These are phyloP conservation scores for Globodera ellingtonae DNA, from an alignment of 1,140 invertebrate species.

Conservation along the genomic window DNA sequence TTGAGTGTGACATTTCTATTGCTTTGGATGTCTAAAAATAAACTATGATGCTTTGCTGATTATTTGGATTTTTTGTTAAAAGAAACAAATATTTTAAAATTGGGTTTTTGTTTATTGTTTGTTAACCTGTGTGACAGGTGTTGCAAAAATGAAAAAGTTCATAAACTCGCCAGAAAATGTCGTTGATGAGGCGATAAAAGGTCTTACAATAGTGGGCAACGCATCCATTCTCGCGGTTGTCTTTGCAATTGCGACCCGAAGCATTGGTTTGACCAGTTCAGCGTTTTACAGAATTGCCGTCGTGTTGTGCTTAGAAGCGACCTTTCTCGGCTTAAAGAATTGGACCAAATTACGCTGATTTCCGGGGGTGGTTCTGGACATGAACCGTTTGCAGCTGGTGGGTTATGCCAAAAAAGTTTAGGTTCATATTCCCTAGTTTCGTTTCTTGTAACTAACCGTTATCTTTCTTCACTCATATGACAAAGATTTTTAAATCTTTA, in stretches of 20 bases:
- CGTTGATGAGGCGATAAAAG: slow-evolving; percentile 67
- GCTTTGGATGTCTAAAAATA: no score
- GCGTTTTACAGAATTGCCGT: slow-evolving; percentile 46
- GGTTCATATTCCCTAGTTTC: not conserved
- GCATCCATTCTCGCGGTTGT: slow-evolving; percentile 71
- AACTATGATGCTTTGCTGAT: no score
- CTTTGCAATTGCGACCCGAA: slow-evolving; percentile 57
- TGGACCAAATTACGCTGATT: slow-evolving; percentile 74
- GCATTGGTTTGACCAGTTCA: not conserved
- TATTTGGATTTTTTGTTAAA: no score
- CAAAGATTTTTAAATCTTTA: no score
- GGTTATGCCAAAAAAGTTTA: not conserved
- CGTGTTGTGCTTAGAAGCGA: slow-evolving; percentile 71
- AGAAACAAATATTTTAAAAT: no score
- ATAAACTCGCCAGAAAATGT: slow-evolving; percentile 31
- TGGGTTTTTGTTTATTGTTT: no score
- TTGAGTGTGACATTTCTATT: no score
- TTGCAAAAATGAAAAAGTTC: slow-evolving; percentile 26
- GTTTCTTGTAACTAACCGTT: no score
- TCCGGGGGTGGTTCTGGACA: slow-evolving; percentile 82
- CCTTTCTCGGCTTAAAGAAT: slow-evolving; percentile 68
- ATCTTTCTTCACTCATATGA: no score
- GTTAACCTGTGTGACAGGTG: no score
- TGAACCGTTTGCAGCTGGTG: slow-evolving; percentile 75
- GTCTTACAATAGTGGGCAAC: slow-evolving; percentile 72